Percentiles rank a stretch among this genome's conserved stretches.
Conservation (phyloP, 2,888 invertebrate species). For the Choreutis nemorana region DNA sequence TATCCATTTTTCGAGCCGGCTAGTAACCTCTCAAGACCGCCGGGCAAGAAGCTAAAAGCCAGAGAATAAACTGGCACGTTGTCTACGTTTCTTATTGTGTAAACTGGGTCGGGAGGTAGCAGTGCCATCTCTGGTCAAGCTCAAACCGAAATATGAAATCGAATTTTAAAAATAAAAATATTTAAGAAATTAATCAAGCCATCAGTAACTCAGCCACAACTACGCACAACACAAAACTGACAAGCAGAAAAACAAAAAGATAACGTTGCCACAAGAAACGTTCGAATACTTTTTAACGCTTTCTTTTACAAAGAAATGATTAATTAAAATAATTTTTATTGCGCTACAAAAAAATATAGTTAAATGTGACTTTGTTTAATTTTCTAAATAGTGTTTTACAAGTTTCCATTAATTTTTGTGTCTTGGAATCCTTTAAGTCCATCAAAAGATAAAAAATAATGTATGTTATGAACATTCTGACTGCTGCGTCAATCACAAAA, state of each 20-base stretch:
- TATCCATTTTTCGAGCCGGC: constrained; percentile 79
- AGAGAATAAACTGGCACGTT: constrained; percentile 78
- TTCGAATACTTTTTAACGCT: background rate
- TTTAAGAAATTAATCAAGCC: constrained; percentile 59
- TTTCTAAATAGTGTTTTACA: background rate
- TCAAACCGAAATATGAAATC: constrained; percentile 49
- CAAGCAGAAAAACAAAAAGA: constrained; percentile 43
- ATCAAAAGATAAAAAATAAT: no score
- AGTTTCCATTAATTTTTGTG: no score
- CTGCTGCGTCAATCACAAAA: background rate
- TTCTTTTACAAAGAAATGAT: background rate
- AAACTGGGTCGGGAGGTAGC: constrained; percentile 80
- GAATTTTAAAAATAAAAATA: constrained; percentile 52
- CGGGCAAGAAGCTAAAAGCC: constrained; percentile 70
- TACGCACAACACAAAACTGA: constrained; percentile 67
- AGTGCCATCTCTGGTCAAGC: constrained; percentile 72
- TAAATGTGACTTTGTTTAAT: background rate
- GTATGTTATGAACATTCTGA: background rate
- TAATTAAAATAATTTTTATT: background rate
- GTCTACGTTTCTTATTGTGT: constrained; percentile 72
- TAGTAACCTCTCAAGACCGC: constrained; percentile 70
- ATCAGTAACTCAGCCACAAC: constrained; percentile 60
- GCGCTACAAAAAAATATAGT: background rate
- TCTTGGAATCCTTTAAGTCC: no score
- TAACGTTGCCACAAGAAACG: constrained; percentile 5